Conservation (phyloP, 2,888 invertebrate genomes). For the Nesidiocoris tenuis region DNA sequence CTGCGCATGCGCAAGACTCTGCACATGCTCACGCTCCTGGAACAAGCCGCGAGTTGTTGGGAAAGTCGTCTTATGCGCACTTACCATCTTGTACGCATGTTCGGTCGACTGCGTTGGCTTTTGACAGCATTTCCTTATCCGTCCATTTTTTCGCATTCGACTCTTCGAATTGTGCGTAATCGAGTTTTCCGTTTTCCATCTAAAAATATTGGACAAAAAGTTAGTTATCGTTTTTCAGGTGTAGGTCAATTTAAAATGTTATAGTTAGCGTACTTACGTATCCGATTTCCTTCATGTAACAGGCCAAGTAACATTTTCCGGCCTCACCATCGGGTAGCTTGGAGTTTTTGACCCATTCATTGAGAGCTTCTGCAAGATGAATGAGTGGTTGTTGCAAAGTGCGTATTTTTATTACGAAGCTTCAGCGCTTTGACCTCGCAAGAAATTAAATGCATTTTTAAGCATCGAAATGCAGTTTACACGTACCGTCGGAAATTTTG, state of each 20-base stretch:
- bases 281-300: constrained; percentile 24
- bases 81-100: constrained; percentile 6
- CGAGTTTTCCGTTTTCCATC: constrained; percentile 3
- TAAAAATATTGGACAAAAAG: neutral
- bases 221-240: neutral
- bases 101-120: constrained; percentile 6
- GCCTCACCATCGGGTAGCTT: constrained; percentile 1
- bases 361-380: neutral
- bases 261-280: constrained; percentile 1
- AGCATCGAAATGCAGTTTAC: neutral
- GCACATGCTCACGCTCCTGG: too few species aligned
- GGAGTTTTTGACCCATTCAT: neutral
- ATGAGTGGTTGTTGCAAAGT: too few species aligned
- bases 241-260: neutral
- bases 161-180: neutral
- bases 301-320: constrained; percentile 8
- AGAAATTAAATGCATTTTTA: neutral
- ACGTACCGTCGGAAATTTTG: neutral
- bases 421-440: too few species aligned
- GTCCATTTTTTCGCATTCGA: neutral
- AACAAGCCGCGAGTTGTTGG: too few species aligned
- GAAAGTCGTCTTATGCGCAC: too few species aligned
- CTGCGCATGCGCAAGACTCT: too few species aligned
- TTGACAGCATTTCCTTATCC: neutral
- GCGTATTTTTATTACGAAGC: too few species aligned